Percentiles rank a stretch among this genome's conserved stretches.
phyloP scores from a whole-genome alignment of 2,888 invertebrate genomes.

The Drosophila mimica region DNA sequence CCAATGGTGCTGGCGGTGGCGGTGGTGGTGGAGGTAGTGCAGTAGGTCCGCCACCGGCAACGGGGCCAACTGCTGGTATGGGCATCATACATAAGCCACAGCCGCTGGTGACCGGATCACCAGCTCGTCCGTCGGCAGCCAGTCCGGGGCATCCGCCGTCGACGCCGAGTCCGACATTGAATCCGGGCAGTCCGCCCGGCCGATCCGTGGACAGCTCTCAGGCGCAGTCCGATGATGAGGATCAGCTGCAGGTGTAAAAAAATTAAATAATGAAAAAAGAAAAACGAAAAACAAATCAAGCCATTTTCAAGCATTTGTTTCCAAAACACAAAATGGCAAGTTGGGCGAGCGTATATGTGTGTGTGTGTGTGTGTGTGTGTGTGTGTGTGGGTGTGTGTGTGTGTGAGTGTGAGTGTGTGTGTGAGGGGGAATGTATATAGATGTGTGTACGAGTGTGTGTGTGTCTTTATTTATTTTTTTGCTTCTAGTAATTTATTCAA shows the following conservation, averaged over 20 bases:
- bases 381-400: conserved; percentile 6
- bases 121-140: conserved; percentile 42
- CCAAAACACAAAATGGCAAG: conserved; percentile 29
- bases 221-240: conserved; percentile 84
- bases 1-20: conserved; percentile 24
- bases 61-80: conserved; percentile 20
- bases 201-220: conserved; percentile 84
- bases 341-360: conserved; percentile 8
- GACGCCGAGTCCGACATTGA: conserved; percentile 84
- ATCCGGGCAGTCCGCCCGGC: conserved; percentile 85
- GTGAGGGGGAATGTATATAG: conserved; percentile 8
- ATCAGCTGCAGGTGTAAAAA: conserved; percentile 85
- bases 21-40: conserved; percentile 18
- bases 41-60: conserved; percentile 11
- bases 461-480: conserved; percentile 57
- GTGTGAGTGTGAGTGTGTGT: conserved; percentile 19
- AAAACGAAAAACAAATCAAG: conserved; percentile 2
- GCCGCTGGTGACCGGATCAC: conserved; percentile 41
- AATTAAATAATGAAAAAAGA: neutral
- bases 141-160: conserved; percentile 68
- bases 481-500: conserved; percentile 63
- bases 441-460: conserved; percentile 15
- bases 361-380: conserved; percentile 18
- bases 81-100: conserved; percentile 51
- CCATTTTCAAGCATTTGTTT: conserved; percentile 30